Percentiles rank a stretch among this genome's conserved stretches.
Evolutionary conservation across 2,797 vertebrate species (phyloP).

Genomic region (Rhinichthys osculus): DNA sequence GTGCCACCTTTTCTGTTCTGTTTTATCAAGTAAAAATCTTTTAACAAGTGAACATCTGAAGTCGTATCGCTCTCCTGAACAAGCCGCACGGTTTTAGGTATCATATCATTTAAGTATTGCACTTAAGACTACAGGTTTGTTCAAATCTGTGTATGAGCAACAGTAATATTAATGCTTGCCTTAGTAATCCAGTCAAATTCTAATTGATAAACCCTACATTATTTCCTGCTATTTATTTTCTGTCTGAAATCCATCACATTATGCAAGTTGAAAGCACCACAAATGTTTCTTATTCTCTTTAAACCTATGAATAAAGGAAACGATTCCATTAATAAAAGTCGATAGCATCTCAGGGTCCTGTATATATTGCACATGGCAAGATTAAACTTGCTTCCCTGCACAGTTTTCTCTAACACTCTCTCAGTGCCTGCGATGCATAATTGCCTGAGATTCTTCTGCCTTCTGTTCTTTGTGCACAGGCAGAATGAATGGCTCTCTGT

Average conservation of each 20-base stretch:
- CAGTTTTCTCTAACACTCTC: constrained; percentile 29
- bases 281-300: neutral
- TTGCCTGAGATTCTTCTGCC: constrained; percentile 49
- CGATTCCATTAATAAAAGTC: neutral
- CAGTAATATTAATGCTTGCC: neutral
- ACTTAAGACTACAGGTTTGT: neutral
- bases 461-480: constrained; percentile 51
- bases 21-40: neutral
- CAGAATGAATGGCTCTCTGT: constrained; percentile 57
- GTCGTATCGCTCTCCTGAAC: neutral
- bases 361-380: constrained; percentile 12
- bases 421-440: constrained; percentile 36
- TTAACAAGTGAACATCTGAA: neutral
- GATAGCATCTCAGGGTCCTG: constrained; percentile 24
- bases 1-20: neutral
- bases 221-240: neutral
- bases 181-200: neutral
- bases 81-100: neutral
- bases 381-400: constrained; percentile 24
- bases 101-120: neutral
- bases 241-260: neutral
- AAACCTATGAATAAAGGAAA: constrained; percentile 31
- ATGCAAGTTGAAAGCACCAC: neutral
- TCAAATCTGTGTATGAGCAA: neutral
- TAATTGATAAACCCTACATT: neutral